Evolutionary conservation across 2,888 invertebrate genomes (phyloP).

Genomic region (Ariolimax columbianus): DNA sequence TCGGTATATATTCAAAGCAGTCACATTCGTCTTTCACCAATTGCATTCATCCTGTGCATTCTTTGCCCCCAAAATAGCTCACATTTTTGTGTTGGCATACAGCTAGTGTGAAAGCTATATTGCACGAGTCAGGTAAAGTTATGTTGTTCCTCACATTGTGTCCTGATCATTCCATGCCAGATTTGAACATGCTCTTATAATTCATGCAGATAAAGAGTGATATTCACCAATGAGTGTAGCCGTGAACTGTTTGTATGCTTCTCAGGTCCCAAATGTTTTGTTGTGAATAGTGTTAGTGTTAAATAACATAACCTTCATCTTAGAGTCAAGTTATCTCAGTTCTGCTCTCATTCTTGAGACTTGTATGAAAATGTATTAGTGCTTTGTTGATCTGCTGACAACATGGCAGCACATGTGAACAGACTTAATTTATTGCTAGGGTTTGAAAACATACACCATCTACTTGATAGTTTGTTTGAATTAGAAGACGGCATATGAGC

Average conservation of each 20-base stretch:
- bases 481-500: not conserved
- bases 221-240: not conserved
- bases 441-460: not conserved
- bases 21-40: conserved; percentile 28
- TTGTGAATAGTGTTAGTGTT: not conserved
- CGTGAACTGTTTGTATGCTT: not conserved
- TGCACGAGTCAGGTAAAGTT: not conserved
- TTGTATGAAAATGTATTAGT: not conserved
- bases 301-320: not conserved
- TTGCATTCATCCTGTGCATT: not conserved
- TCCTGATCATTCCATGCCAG: not conserved
- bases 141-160: not conserved
- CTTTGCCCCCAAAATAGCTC: not conserved
- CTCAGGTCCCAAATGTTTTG: not conserved
- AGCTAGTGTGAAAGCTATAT: not conserved
- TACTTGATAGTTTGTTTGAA: not conserved
- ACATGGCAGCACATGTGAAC: conserved; percentile 18
- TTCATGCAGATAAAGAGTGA: not conserved
- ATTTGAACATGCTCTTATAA: not conserved
- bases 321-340: not conserved
- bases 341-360: not conserved
- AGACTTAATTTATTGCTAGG: not conserved
- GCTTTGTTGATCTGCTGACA: conserved; percentile 19
- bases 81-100: not conserved
- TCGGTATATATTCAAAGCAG: not conserved